These are phyloP conservation scores for Apoda limacodes DNA, from an alignment of 2,888 invertebrate species.

Conservation along the genomic window DNA sequence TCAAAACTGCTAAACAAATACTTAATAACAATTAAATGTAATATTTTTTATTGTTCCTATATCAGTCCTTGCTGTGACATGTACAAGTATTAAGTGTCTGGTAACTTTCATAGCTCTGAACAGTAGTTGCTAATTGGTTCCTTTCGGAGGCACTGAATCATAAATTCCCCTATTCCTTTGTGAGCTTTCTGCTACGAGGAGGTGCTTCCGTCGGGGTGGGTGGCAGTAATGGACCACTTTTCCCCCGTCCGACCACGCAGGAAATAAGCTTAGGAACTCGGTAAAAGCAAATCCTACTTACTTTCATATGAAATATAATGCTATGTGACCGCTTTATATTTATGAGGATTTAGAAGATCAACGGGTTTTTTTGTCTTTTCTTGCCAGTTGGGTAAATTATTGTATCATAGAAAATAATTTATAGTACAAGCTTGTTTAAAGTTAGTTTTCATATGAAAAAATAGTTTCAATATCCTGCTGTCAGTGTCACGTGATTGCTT, in stretches of 20 bases:
- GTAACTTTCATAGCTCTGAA: too few relatives aligned
- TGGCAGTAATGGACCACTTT: slow-evolving; percentile 62
- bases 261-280: slow-evolving; percentile 69
- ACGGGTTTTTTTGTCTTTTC: slow-evolving; percentile 40
- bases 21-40: too few relatives aligned
- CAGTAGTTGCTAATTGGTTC: slow-evolving; percentile 46
- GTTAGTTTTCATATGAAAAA: too few relatives aligned
- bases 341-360: slow-evolving; percentile 60
- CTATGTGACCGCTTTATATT: slow-evolving; percentile 61
- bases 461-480: too few relatives aligned
- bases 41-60: too few relatives aligned
- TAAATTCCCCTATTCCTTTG: slow-evolving; percentile 57
- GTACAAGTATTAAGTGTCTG: too few relatives aligned
- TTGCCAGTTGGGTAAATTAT: too few relatives aligned
- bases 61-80: too few relatives aligned
- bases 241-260: slow-evolving; percentile 54
- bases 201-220: slow-evolving; percentile 23
- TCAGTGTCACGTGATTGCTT: too few relatives aligned
- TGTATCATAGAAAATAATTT: too few relatives aligned
- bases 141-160: slow-evolving; percentile 45
- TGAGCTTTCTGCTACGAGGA: slow-evolving; percentile 23
- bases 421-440: too few relatives aligned
- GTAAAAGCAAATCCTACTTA: slow-evolving; percentile 64
- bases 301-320: slow-evolving; percentile 65
- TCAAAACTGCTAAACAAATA: too few relatives aligned